Evolutionary conservation across 1,140 invertebrate species (phyloP), one percentile per base, ranked within the genome.

Genomic region (Drosophila burlai): DNA sequence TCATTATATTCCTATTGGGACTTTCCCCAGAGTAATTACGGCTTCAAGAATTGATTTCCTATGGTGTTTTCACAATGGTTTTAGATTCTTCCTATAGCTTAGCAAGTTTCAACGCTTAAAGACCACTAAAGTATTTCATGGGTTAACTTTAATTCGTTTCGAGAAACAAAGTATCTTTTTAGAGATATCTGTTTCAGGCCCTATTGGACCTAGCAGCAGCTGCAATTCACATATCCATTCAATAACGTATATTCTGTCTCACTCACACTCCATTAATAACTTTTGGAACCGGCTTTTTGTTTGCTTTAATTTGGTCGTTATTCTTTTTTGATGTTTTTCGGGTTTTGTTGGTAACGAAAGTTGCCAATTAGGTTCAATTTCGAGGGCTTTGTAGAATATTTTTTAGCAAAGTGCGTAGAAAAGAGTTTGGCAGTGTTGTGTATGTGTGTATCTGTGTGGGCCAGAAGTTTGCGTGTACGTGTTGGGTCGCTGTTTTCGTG

Each of bases 221-320:
- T 68, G 40, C 63, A 40, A 46, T 45, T 10, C 29, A 11, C 34
- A 52, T 36, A 65, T 36, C 46, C 61, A 68, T 69, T 67, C 66
- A 69, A 54, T 40, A 45, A 45, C 47, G 38, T 24, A 50, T 16
- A 13, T 5, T 1, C 31, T 34, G 15, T 36, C 31, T 31, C 45
- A 42, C 34, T 42, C 50, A 15, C 63, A 24, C 66, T 47, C 64
- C 38, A 38, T 49, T 43, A 60, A 68, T 55, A 71, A 13, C 67
- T 73, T 73, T 47, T 18, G 72, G 84, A 87, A 89, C 83, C 84
- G 83, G 84, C 84, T 87, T 87, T 87, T 84, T 87, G 84, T 81
- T 87, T 87, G 84, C 81, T 78, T 81, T 89, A 61, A 80, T 73
- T 80, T 80, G 54, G 50, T 76, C 50, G 65, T 82, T 85, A 67